Base-by-base conservation (phyloP, 1,140 invertebrate species). In the Drosophila grimshawi region DNA sequence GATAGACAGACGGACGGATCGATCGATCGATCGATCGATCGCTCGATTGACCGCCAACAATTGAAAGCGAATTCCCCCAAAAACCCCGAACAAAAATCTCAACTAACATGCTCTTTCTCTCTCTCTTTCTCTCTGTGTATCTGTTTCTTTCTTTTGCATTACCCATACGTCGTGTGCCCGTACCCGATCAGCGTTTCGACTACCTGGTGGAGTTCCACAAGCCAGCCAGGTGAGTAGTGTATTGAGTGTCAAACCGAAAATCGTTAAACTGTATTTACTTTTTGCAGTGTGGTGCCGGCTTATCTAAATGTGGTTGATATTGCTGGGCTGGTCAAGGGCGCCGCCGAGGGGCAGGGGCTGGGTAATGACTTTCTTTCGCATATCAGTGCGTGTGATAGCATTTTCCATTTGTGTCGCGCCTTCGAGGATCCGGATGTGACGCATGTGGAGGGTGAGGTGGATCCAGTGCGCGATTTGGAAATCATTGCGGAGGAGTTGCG, bases 361-460 rank as follows among this genome's bases (percentile, higher is more conserved):
- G 99, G 99, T 86, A 99, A 99, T 93, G 98, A 97, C 70, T 99
- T 99, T 93, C 94, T 99, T 3, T 99, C 98, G 3, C 98, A 99
- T 93, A 99, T 99, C 85, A 98, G 96, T 92, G 98, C 98, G 5
- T 99, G 99, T 93, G 99, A 99, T 93, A 98, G 98, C n/a, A 96
- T 99, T 78, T 99, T 99, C 92, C 98, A 99, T 93, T 94, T 99
- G 64, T 97, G 97, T 89, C 95, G 99, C 92, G 98, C 98, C 27
- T 99, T 99, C 92, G 98, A 99, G 75, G 98, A 99, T 92, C 98
- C 98, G 57, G 98, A 99, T 88, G 98, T 99, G 0, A 98, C 97
- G 35, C 99, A 99, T 90, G 96, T 99, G 0, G 99, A 99, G 93
- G 99, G 99, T 5, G 98, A 99, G 60, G 98, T 99, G 0, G 97